phyloP scores from a whole-genome alignment of 2,113 vertebrate species.

The Anoura caudifer region DNA sequence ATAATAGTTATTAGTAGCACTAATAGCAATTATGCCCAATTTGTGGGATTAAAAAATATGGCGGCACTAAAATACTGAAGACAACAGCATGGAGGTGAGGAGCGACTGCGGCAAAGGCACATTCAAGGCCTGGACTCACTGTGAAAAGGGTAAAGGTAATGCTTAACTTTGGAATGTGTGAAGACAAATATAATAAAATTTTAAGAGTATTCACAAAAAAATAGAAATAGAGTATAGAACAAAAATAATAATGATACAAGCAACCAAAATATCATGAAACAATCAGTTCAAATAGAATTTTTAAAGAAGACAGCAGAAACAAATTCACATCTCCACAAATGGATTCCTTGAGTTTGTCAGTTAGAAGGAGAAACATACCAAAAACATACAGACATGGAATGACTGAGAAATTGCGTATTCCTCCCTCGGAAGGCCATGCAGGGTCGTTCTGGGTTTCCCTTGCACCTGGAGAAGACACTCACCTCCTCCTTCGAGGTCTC shows the following conservation, averaged over 20 bases:
- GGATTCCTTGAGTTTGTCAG: background rate
- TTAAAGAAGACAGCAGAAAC: conserved; percentile 15
- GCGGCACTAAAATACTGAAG: background rate
- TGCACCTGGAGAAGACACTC: conserved; percentile 58
- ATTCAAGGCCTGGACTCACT: background rate
- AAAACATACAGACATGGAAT: background rate
- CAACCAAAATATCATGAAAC: background rate
- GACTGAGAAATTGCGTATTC: background rate
- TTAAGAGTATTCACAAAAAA: background rate
- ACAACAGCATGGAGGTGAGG: background rate
- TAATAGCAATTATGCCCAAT: background rate
- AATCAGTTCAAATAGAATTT: background rate
- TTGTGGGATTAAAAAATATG: background rate
- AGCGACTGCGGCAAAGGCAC: background rate
- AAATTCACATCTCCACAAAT: background rate
- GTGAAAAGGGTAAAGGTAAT: background rate
- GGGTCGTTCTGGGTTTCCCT: background rate
- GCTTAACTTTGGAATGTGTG: background rate
- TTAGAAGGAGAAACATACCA: background rate
- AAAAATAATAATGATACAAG: background rate
- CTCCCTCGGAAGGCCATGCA: background rate
- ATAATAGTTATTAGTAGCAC: background rate
- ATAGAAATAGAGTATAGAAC: background rate
- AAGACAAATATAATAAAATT: background rate
- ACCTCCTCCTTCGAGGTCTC: conserved; percentile 91